Evolutionary conservation across 1,140 invertebrate genomes (phyloP), one percentile per base, ranked within the genome.

Genomic region (Chymomyza costata): DNA sequence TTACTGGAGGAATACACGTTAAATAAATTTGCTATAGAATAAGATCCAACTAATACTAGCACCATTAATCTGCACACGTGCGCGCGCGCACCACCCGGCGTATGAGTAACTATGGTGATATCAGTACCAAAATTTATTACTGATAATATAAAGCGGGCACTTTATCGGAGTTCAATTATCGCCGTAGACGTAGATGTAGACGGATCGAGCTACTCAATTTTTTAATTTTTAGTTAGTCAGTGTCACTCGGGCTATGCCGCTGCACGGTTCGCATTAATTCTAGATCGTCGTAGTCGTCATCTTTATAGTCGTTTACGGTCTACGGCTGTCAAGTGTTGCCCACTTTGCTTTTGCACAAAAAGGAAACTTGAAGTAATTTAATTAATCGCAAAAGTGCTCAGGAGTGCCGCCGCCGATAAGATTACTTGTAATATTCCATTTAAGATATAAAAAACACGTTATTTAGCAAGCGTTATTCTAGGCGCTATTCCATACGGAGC

Each of bases 151-250:
- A 65, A 65, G 71, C 65, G 50, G 37, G 44, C 56, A 53, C 53
- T 50, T 76, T 76, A 76, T 76, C 66, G 52, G 52, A 44, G 61
- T 56, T 52, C 69, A 66, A 55, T 73, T 68, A 55, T 48, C 49
- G 50, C 28, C 28, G 37, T 15, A 10, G 8, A 39, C 47, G 34
- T 48, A 45, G 50, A 21, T 21, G 37, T 15, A 10, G 8, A 39
- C 47, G 34, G 32, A 7, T 10, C 35, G 18, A 37, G 38, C 47
- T 25, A 25, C 38, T n/a, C n/a, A n/a, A n/a, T n/a, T 64, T 46
- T 17, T 28, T 34, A 45, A 10, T 45, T 46, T 32, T 15, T 18
- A 64, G 39, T 40, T 38, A n/a, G 51, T 66, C 73, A 78, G 71
- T 78, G 71, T 56, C 19, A 63, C 49, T 64, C 40, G 67, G 54